These are phyloP conservation scores for Oophaga sylvatica DNA, from an alignment of 2,797 vertebrate genomes.

Conservation along the genomic window DNA sequence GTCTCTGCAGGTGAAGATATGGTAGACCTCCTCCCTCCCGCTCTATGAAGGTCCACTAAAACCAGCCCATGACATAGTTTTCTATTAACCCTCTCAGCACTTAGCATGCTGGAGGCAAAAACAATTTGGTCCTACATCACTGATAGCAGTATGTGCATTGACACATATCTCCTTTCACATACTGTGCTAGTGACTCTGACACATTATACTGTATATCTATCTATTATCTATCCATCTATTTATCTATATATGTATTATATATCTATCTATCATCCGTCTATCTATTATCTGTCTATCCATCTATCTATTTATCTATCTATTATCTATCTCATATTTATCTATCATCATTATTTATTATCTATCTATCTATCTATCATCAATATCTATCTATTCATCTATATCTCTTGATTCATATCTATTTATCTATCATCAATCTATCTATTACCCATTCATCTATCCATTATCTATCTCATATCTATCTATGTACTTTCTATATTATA, in stretches of 20 bases:
- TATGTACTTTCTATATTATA: not conserved
- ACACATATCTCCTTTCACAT: too few species aligned
- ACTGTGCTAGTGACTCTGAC: too few species aligned
- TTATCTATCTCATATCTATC: not conserved
- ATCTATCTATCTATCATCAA: not conserved
- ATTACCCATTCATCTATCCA: not conserved
- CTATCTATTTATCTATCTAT: not conserved
- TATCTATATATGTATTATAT: not conserved
- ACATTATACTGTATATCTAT: too few species aligned
- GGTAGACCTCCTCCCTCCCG: too few species aligned
- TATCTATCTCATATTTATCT: not conserved
- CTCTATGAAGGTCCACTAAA: too few species aligned
- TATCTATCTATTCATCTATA: not conserved
- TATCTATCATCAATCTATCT: not conserved
- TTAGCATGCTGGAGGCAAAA: too few species aligned
- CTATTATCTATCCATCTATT: not conserved
- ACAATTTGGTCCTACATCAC: too few species aligned
- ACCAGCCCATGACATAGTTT: too few species aligned
- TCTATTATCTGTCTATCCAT: not conserved
- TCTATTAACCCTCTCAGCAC: too few species aligned
- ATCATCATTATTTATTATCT: not conserved
- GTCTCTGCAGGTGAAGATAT: too few species aligned
- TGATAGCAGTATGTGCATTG: too few species aligned
- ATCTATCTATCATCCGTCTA: slow-evolving; percentile 7
- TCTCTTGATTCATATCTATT: not conserved